Percentiles rank a stretch among this genome's conserved stretches.
phyloP scores from a whole-genome alignment of 2,113 vertebrate species.

The Pseudonaja textilis region DNA sequence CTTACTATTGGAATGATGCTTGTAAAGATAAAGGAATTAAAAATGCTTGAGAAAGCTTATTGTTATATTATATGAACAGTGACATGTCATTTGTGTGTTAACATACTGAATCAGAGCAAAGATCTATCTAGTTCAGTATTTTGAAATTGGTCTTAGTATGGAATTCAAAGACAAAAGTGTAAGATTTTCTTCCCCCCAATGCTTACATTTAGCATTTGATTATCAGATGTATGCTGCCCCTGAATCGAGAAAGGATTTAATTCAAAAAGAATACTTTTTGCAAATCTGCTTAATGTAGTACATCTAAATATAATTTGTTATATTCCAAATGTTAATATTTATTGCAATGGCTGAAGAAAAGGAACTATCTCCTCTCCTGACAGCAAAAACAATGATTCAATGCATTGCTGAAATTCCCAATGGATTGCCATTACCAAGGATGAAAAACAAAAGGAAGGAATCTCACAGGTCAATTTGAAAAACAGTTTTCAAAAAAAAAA shows the following conservation, averaged over 20 bases:
- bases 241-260: background rate
- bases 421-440: background rate
- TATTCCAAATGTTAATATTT: background rate
- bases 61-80: conserved; percentile 27
- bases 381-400: background rate
- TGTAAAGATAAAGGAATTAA: conserved; percentile 42
- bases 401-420: background rate
- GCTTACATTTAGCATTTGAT: background rate
- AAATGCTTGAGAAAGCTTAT: conserved; percentile 44
- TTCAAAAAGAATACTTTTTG: background rate
- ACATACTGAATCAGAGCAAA: background rate
- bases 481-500: background rate
- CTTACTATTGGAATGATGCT: conserved; percentile 29
- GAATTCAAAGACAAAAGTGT: background rate
- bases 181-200: too few species aligned
- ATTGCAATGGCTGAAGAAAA: background rate
- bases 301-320: background rate
- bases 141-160: background rate
- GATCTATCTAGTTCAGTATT: background rate
- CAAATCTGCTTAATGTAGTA: background rate
- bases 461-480: background rate
- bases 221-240: background rate
- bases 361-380: too few species aligned
- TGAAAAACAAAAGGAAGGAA: background rate
- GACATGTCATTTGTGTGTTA: conserved; percentile 32